A percentile compares a stretch with the other conserved stretches of the same genome.
phyloP scores from a whole-genome alignment of 2,888 invertebrate species.

The Ormyrus nitidulus region DNA sequence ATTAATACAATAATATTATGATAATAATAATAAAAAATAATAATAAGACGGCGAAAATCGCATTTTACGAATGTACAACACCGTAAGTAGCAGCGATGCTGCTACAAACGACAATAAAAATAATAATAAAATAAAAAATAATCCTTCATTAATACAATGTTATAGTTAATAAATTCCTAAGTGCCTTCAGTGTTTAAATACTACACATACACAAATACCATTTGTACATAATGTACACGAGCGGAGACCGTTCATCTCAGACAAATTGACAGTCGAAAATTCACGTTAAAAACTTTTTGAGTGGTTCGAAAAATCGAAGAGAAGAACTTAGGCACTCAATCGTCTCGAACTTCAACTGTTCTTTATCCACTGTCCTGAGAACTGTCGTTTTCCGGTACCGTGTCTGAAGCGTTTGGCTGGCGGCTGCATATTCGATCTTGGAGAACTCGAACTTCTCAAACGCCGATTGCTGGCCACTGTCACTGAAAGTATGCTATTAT shows the following conservation, averaged over 20 bases:
- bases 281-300: constrained; percentile 39
- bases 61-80: constrained; percentile 66
- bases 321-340: constrained; percentile 34
- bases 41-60: constrained; percentile 61
- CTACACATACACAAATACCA: constrained; percentile 72
- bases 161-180: constrained; percentile 59
- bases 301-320: constrained; percentile 18
- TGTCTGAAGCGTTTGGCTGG: constrained; percentile 69
- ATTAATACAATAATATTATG: constrained; percentile 49
- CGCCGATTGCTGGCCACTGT: constrained; percentile 71
- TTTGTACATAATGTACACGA: constrained; percentile 71
- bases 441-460: constrained; percentile 72
- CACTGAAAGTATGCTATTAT: constrained; percentile 71
- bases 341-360: constrained; percentile 67
- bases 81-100: constrained; percentile 50
- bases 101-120: constrained; percentile 58
- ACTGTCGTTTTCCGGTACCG: constrained; percentile 40
- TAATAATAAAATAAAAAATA: constrained; percentile 61
- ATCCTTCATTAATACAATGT: constrained; percentile 61
- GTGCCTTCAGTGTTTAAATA: constrained; percentile 68
- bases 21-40: constrained; percentile 50
- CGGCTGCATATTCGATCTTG: constrained; percentile 66
- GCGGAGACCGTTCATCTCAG: constrained; percentile 47
- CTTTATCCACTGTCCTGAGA: constrained; percentile 69
- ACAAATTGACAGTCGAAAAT: constrained; percentile 53